A percentile compares a stretch with the other conserved stretches of the same genome.
Evolutionary conservation across 2,797 vertebrate species (phyloP).

Genomic region (Diplodus sargus): DNA sequence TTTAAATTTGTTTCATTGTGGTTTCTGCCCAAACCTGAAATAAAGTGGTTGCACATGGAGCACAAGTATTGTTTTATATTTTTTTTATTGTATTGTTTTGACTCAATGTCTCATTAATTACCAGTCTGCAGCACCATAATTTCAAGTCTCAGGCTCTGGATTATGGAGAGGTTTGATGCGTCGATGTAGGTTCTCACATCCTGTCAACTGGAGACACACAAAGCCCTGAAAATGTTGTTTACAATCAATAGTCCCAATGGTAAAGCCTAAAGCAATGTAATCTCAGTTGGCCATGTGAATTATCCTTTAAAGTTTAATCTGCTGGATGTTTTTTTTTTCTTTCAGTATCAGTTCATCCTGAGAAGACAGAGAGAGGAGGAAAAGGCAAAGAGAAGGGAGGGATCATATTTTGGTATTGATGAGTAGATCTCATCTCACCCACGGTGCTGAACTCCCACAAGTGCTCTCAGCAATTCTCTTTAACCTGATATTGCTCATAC

Average conservation of each 20-base stretch:
- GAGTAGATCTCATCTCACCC: constrained; percentile 18
- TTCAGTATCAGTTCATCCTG: background rate
- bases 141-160: background rate
- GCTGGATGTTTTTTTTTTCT: background rate
- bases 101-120: background rate
- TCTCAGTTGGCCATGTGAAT: background rate
- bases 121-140: background rate
- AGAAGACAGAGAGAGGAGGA: background rate
- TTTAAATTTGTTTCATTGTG: background rate
- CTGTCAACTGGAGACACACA: background rate
- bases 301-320: background rate
- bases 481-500: constrained; percentile 14
- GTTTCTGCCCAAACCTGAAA: background rate
- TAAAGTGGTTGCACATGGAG: background rate
- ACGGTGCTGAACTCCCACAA: constrained; percentile 23
- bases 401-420: constrained; percentile 7
- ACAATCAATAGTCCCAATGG: background rate
- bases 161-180: background rate
- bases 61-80: no score
- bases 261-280: background rate
- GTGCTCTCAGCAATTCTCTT: constrained; percentile 20
- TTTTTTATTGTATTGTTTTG: no score
- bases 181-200: background rate
- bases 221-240: background rate
- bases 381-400: background rate